phyloP scores from a whole-genome alignment of 2,888 invertebrate genomes.

The Drosophila histrio region DNA sequence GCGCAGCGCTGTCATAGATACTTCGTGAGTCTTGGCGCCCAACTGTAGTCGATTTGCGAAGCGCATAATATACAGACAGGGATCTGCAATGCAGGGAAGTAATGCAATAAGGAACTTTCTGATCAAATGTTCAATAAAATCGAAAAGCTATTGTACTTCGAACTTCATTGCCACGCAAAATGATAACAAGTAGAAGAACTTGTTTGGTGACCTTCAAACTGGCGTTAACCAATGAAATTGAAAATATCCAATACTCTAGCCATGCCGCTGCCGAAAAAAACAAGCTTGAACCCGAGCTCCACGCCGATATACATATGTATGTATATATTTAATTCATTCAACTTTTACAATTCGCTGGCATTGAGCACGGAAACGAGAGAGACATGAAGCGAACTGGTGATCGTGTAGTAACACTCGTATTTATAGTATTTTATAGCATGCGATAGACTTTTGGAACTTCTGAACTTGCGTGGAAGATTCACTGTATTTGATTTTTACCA shows the following conservation, averaged over 20 bases:
- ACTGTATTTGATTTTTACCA: no score
- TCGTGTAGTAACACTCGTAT: neutral
- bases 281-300: slow-evolving; percentile 68
- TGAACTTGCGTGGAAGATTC: neutral
- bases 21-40: slow-evolving; percentile 96
- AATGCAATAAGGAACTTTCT: slow-evolving; percentile 37
- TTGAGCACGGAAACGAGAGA: slow-evolving; percentile 41
- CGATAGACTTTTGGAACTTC: slow-evolving; percentile 36
- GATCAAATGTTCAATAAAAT: slow-evolving; percentile 10
- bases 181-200: slow-evolving; percentile 63
- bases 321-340: slow-evolving; percentile 65
- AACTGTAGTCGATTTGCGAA: slow-evolving; percentile 97
- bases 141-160: neutral
- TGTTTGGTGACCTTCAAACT: slow-evolving; percentile 73
- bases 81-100: slow-evolving; percentile 87
- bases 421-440: slow-evolving; percentile 56
- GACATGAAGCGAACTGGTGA: neutral
- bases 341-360: slow-evolving; percentile 76
- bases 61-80: slow-evolving; percentile 96
- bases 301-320: slow-evolving; percentile 60
- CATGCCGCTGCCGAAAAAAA: slow-evolving; percentile 52
- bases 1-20: slow-evolving; percentile 96
- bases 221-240: slow-evolving; percentile 62
- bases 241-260: slow-evolving; percentile 63
- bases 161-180: slow-evolving; percentile 32